Base-by-base conservation (phyloP, 1,140 invertebrate genomes). In the Episyrphus balteatus region DNA sequence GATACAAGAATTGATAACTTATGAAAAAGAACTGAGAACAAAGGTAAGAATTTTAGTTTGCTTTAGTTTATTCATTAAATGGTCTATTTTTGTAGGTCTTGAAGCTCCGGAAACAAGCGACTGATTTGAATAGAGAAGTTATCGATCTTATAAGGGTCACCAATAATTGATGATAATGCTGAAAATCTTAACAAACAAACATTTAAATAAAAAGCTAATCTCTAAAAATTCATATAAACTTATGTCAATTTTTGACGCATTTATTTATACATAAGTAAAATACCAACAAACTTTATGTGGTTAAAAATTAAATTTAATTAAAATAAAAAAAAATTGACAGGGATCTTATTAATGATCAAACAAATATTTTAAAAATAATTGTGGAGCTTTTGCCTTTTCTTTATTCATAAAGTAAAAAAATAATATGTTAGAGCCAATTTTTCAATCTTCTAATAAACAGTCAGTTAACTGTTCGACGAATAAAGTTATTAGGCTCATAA, bases 21-120 rank as follows among this genome's bases (percentile, higher is more conserved):
- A 70, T 31, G 77, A 80, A 54, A 78, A 79, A 55, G 74, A 79
- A 55, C 60, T 80, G 1, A 69, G 75, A 41, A 68, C 69, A 33
- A 75, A 77, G 54, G 78, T 75, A 26, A 64, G 39, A 32, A 34
- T 13, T 31, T 26, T 30, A 42, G 13, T 26, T 31, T 17, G 12
- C 19, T 11, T 21, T 5, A 13, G 11, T 1, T 15, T 18, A 31
- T 21, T 2, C 32, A 15, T 7, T 19, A 10, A n/a, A 37, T 19
- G n/a, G 14, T 42, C 17, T 30, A 46, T 37, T 17, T 47, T 3
- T 33, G 2, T 5, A 67, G 64, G 64, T 57, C 21, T 18, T 63
- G 15, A 65, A 65, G 38, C 46, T 67, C 42, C 61, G 64, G 5
- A 67, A 67, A 53, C 60, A 65, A 40, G 59, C 59, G 38, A 45